Base-by-base conservation (phyloP, 1,140 invertebrate genomes). In the Leptopilina boulardi region DNA sequence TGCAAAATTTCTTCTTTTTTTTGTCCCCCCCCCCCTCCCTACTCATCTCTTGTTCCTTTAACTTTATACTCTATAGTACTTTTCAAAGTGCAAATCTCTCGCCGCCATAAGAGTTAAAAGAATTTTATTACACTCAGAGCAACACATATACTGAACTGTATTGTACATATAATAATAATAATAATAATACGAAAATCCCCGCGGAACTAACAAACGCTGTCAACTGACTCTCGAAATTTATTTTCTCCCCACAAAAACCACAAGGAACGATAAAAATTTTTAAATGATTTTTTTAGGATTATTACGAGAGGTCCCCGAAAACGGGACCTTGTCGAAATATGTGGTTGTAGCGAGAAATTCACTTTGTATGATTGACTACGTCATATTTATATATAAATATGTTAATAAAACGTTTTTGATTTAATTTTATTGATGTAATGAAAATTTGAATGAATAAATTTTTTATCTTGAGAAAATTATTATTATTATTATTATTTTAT, bases 131-230 rank as follows among this genome's bases (percentile, higher is more conserved):
- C 77, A 38, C 8, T 9, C 34, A 38, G 34, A 6, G 34, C 0
- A 59, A 34, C 56, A 13, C 54, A 71, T 30, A 23, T 38, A 75
- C 19, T 47, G 18, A 73, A 30, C 21, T 73, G 44, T 26, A 6
- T 8, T 38, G 34, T 38, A 38, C 8, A 38, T 34, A 34, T 34
- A 34, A 34, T 34, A 34, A 34, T 34, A 6, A 34, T 34, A 3
- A 38, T 38, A 38, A 38, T 38, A 38, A 38, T 38, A 66, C 70
- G 74, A 78, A 80, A 80, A 78, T 74, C 74, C 74, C 73, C 71
- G 73, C 73, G 71, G 74, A 51, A 73, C 76, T 76, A 78, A 78
- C 78, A 74, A 76, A 76, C 78, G 78, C 77, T 75, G 73, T 74
- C 77, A 71, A 15, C 34, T 47, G 9, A 19, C 71, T 71, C 30